Evolutionary conservation across 1,140 invertebrate genomes (phyloP).

Genomic region (Aplysia californica): DNA sequence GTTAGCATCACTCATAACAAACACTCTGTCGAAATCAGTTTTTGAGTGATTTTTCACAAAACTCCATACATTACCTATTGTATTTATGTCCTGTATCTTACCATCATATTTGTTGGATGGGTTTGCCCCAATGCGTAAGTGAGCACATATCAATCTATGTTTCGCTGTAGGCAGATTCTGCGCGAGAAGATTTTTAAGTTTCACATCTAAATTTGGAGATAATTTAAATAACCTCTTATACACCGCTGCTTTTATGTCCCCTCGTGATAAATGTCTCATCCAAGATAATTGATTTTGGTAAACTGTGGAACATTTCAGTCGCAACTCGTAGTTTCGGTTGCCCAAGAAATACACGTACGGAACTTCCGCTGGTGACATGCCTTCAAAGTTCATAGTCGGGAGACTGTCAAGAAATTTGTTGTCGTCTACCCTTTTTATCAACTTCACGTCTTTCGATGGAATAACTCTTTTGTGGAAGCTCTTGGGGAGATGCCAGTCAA

Average conservation of each 20-base stretch:
- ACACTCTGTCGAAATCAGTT: background rate
- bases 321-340: background rate
- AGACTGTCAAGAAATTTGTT: background rate
- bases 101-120: background rate
- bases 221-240: background rate
- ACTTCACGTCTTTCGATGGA: background rate
- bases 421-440: background rate
- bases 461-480: background rate
- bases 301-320: background rate
- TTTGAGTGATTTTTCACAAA: background rate
- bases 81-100: background rate
- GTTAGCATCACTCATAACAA: background rate
- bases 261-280: background rate
- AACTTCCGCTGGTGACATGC: background rate
- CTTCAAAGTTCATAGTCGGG: background rate
- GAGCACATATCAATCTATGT: background rate
- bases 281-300: background rate
- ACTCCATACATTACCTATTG: background rate
- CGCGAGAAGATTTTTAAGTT: background rate
- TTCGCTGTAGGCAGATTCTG: background rate
- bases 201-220: background rate
- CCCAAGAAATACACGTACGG: background rate
- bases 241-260: background rate
- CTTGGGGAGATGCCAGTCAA: background rate
- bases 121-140: background rate